phyloP scores from a whole-genome alignment of 2,113 vertebrate species.

The Callionymus lyra region DNA sequence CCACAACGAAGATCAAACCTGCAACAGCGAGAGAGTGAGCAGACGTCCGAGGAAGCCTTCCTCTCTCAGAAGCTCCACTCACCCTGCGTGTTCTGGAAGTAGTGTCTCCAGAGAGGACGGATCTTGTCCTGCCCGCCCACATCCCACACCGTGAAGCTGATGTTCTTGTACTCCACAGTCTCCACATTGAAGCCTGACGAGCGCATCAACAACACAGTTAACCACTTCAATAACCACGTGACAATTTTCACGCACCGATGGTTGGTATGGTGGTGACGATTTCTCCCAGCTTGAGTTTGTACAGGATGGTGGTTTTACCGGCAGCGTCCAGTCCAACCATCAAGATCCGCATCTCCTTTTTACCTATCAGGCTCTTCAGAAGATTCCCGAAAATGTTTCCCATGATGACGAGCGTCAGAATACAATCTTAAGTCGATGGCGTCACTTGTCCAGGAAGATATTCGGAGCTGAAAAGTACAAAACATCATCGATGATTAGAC shows the following conservation, averaged over 20 bases:
- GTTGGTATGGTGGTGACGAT: slow-evolving; percentile 89
- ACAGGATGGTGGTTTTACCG: slow-evolving; percentile 89
- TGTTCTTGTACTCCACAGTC: slow-evolving; percentile 97
- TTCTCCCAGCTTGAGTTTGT: slow-evolving; percentile 86
- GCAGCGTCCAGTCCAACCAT: slow-evolving; percentile 87
- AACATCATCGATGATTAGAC: neutral
- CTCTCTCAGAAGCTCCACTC: slow-evolving; percentile 58
- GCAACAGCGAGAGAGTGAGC: neutral
- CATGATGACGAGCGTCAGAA: slow-evolving; percentile 62
- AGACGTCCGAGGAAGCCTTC: neutral
- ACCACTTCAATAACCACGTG: neutral
- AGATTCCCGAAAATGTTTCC: slow-evolving; percentile 90
- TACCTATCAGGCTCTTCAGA: slow-evolving; percentile 87
- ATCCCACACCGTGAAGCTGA: slow-evolving; percentile 98
- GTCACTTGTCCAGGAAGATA: slow-evolving; percentile 10
- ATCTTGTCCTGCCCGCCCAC: slow-evolving; percentile 98
- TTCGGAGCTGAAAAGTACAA: slow-evolving; percentile 20
- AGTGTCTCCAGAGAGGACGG: slow-evolving; percentile 95
- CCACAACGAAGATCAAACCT: slow-evolving; percentile 93
- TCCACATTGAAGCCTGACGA: slow-evolving; percentile 89
- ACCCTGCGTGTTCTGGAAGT: slow-evolving; percentile 98
- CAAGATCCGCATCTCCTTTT: slow-evolving; percentile 90
- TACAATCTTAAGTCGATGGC: slow-evolving; percentile 10
- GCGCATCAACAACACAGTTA: neutral
- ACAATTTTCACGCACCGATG: slow-evolving; percentile 66